Conservation (phyloP, 2,888 invertebrate genomes). For the Papilio demoleus region DNA sequence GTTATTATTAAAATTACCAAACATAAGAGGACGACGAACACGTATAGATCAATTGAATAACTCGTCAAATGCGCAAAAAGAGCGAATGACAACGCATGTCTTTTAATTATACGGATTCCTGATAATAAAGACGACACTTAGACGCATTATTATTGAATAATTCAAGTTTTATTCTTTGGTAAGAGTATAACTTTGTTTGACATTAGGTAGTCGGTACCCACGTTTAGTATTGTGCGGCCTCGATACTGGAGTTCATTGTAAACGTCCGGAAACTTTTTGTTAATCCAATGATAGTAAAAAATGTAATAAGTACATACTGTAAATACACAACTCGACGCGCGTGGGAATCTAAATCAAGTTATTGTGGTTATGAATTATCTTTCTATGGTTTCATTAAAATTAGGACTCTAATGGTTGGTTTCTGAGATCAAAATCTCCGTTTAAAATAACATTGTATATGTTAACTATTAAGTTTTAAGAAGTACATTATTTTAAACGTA, state of each 20-base stretch:
- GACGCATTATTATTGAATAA: no score
- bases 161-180: background rate
- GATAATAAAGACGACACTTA: background rate
- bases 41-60: no score
- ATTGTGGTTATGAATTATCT: background rate
- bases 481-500: no score
- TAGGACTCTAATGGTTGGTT: no score
- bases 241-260: slow-evolving; percentile 34
- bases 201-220: slow-evolving; percentile 26
- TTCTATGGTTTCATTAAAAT: background rate
- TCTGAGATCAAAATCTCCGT: no score
- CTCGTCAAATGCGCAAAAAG: no score
- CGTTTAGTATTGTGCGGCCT: slow-evolving; percentile 29
- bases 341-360: slow-evolving; percentile 13
- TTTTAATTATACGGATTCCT: no score
- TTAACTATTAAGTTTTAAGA: no score
- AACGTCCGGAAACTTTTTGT: slow-evolving; percentile 39
- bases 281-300: slow-evolving; percentile 34
- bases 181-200: slow-evolving; percentile 3
- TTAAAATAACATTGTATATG: no score
- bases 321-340: background rate
- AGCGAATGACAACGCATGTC: no score
- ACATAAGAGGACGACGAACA: no score
- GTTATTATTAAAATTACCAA: no score
- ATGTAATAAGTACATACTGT: slow-evolving; percentile 7